Evolutionary conservation across 2,797 vertebrate species (phyloP), one percentile per base, ranked within the genome.

Genomic region (Manis javanica): DNA sequence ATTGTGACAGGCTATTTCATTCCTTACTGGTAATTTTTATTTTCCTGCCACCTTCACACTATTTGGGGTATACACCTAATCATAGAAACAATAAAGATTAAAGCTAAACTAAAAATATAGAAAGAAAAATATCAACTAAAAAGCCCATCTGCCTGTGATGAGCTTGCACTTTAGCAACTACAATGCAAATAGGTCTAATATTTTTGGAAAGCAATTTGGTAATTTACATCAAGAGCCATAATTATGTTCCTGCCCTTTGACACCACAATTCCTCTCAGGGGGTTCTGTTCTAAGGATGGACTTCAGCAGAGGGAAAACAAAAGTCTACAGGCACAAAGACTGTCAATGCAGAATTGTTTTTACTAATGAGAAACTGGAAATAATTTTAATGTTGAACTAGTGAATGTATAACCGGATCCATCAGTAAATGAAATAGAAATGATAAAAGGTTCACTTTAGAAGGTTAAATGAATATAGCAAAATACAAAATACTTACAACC

Each of bases 231-330:
- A 91, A 63, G 51, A 91, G 34, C 37, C 34, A 75, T 87, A 95
- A 69, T 88, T 96, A 91, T 91, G 19, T 83, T 92, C 29, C 64
- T 96, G 55, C 55, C 91, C 63, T 96, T 94, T 96, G 86, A 94
- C 29, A 86, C 29, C 46, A 5, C 3, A 94, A 42, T 96, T 31
- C 53, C 42, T 78, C 51, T 87, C 39, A 82, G 14, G 63, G 42
- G 74, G 95, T 68, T 94, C 29, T 94, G 42, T 93, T 51, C 16
- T 64, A 90, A 78, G 57, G 88, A 90, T 23, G 66, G 53, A 91
- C 29, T 66, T 95, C 77, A 81, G 81, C 59, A 93, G 55, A 87
- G 85, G 42, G 61, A 90, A 95, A 94, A 84, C 55, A 84, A 83
- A 93, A 92, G 23, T 87, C 49, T 94, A 71, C n/a, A 87, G 19